Base-by-base conservation (phyloP, 2,113 vertebrate species). In the Tylochromis polylepis region DNA sequence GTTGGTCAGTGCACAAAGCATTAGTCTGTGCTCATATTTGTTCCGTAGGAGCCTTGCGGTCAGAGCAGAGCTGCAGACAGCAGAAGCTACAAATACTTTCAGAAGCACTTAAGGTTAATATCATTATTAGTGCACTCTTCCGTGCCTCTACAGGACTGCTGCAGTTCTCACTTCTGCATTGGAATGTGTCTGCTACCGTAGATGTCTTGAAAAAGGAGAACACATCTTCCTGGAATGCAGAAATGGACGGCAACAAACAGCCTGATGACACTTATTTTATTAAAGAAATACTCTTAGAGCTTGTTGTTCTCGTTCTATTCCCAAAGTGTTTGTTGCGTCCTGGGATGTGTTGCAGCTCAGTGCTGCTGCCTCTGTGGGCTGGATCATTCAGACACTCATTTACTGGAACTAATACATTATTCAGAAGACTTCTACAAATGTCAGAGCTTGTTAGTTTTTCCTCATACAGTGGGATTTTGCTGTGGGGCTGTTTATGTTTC, bases 71-170 rank as follows among this genome's bases (percentile, higher is more conserved):
- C 87, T 88, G 85, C 81, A 91, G 88, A 90, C 82, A 90, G 84
- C 85, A 77, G 81, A 83, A 58, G 67, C 67, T 70, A 55, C 79
- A 60, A 56, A 82, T 60, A 88, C 85, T 91, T 89, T 90, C 84
- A 87, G 81, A 92, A 89, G 93, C 93, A 93, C 93, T 94, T 92
- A 92, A 88, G 85, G 90, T 88, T 91, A 89, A 92, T 90, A 41
- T 87, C 81, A 88, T 94, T 93, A 94, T 53, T 80, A 15, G 82
- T 18, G 86, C 87, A 75, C 56, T 85, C 67, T 43, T 83, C 58
- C 81, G 41, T 88, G 75, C 34, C 43, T 84, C 59, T 77, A 77
- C 27, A 53, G 46, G 8, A 22, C 72, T 70, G 57, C 87, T 41
- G 89, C 87, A 43, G 46, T 20, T 72, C 79, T 86, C 84, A 31